These are phyloP conservation scores for Pegoplata infirma DNA, from an alignment of 2,888 invertebrate genomes.

Conservation along the genomic window DNA sequence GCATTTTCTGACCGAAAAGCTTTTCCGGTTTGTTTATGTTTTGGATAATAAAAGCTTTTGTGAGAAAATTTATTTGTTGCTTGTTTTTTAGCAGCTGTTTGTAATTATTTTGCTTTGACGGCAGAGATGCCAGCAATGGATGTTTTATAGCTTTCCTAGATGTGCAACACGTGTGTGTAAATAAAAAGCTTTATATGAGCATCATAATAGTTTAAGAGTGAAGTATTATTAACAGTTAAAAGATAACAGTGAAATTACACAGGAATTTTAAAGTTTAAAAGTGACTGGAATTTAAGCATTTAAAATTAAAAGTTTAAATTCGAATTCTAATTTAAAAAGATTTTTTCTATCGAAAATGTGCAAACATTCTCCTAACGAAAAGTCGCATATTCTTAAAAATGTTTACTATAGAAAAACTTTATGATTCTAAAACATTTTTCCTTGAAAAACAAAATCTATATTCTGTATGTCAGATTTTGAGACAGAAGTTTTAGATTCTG, in stretches of 20 bases:
- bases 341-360: no score
- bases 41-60: conserved; percentile 10
- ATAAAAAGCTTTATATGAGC: neutral
- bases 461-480: no score
- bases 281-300: neutral
- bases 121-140: no score
- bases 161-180: neutral
- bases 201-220: neutral
- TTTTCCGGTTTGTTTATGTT: conserved; percentile 18
- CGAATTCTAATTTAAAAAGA: no score
- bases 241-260: no score
- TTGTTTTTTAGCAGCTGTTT: neutral
- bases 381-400: no score
- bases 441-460: no score
- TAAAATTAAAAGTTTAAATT: no score
- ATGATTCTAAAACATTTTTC: no score
- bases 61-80: neutral
- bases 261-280: neutral
- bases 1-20: conserved; percentile 5
- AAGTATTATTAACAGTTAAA: neutral
- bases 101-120: neutral
- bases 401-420: no score
- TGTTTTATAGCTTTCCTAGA: neutral
- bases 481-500: no score
- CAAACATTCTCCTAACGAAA: no score